phyloP scores from a whole-genome alignment of 1,140 invertebrate species.

The Drosophila asahinai region DNA sequence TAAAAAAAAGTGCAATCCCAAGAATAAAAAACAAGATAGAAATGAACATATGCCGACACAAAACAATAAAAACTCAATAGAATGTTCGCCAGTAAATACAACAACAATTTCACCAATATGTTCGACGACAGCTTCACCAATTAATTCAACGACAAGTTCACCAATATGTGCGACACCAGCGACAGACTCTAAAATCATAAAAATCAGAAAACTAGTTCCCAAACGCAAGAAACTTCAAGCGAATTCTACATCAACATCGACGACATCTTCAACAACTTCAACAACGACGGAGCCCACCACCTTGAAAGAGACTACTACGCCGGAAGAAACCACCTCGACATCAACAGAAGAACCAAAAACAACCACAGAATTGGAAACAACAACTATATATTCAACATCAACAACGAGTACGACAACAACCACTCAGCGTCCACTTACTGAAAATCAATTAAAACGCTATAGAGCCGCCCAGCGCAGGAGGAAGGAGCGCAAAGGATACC shows the following conservation, averaged over 20 bases:
- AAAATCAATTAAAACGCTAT: slow-evolving; percentile 10
- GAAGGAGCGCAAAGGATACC: slow-evolving; percentile 3
- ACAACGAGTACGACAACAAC: slow-evolving; percentile 18
- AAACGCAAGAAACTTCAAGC: background rate
- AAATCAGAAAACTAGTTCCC: slow-evolving; percentile 12
- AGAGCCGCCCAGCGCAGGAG: slow-evolving; percentile 8
- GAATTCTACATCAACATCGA: slow-evolving; percentile 16
- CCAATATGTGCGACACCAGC: background rate
- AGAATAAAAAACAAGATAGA: background rate
- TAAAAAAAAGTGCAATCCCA: slow-evolving; percentile 8
- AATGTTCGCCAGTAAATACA: background rate
- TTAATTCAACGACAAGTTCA: background rate
- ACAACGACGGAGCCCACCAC: slow-evolving; percentile 22
- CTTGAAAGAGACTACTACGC: background rate
- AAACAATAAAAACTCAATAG: background rate
- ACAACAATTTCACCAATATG: background rate
- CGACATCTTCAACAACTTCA: background rate
- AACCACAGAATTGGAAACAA: slow-evolving; percentile 7
- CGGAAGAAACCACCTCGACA: background rate
- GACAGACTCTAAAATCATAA: slow-evolving; percentile 14
- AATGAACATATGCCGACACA: background rate
- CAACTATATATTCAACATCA: background rate
- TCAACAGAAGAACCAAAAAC: slow-evolving; percentile 1
- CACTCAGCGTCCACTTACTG: background rate
- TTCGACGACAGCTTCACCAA: background rate